Percentiles rank a stretch among this genome's conserved stretches.
These are phyloP conservation scores for Lasius fuliginosus DNA, from an alignment of 2,888 invertebrate genomes.

Conservation along the genomic window DNA sequence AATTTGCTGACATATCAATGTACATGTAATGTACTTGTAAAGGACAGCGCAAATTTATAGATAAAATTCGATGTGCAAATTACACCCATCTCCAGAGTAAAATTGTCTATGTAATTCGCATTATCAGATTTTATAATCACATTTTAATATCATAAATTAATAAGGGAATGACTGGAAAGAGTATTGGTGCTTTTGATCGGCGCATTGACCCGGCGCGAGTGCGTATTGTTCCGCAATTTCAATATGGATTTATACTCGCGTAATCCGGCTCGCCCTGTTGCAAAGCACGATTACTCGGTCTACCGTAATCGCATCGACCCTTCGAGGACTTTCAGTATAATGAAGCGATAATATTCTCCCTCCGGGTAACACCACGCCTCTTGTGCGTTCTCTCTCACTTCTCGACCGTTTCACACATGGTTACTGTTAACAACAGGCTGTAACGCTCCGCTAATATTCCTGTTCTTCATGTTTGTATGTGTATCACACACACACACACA, in stretches of 20 bases:
- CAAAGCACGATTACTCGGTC: slow-evolving; percentile 61
- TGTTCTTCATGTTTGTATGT: not conserved
- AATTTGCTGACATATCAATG: not conserved
- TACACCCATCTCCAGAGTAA: not conserved
- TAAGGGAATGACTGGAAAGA: not conserved
- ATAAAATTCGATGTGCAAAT: not conserved
- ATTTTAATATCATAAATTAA: not conserved
- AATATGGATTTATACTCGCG: slow-evolving; percentile 40
- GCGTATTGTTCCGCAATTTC: slow-evolving; percentile 21
- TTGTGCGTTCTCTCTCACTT: slow-evolving; percentile 33
- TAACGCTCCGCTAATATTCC: not conserved
- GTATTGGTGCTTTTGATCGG: not conserved
- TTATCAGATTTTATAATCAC: not conserved
- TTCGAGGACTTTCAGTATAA: slow-evolving; percentile 66
- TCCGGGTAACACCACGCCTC: slow-evolving; percentile 17
- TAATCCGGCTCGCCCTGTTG: slow-evolving; percentile 47
- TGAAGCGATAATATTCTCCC: slow-evolving; percentile 73
- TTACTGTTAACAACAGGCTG: slow-evolving; percentile 5
- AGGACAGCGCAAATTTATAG: not conserved
- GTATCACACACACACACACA: slow-evolving; percentile 3
- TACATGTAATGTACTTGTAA: not conserved
- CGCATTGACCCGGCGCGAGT: not conserved
- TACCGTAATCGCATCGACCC: slow-evolving; percentile 58
- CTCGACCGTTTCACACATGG: slow-evolving; percentile 6
- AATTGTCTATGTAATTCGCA: not conserved